These are phyloP conservation scores for Galleria mellonella DNA, from an alignment of 1,140 invertebrate species.

Conservation along the genomic window DNA sequence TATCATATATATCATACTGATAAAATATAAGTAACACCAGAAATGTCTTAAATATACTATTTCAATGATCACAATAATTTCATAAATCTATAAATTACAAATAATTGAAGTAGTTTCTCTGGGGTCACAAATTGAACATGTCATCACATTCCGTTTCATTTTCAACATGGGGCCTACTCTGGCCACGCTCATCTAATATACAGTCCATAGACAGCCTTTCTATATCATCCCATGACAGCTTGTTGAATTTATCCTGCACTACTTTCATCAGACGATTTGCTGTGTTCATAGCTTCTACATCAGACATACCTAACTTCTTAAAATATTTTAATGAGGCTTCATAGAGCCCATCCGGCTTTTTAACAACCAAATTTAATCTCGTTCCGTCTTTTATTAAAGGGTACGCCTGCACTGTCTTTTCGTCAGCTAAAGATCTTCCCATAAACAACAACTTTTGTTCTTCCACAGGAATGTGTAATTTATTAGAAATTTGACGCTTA, in stretches of 20 bases:
- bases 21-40: no score
- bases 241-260: constrained; percentile 50
- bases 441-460: constrained; percentile 52
- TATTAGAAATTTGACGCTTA: constrained; percentile 40
- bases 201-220: constrained; percentile 39
- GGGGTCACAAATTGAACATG: constrained; percentile 33
- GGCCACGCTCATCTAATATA: constrained; percentile 29
- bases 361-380: constrained; percentile 56
- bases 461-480: constrained; percentile 41
- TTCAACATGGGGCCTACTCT: constrained; percentile 11
- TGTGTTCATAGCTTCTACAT: constrained; percentile 35
- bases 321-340: constrained; percentile 46
- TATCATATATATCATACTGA: no score
- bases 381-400: constrained; percentile 58
- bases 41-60: no score
- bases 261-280: constrained; percentile 32
- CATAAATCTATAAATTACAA: background rate
- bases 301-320: constrained; percentile 49
- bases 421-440: constrained; percentile 49
- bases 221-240: constrained; percentile 63
- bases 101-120: background rate
- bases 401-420: constrained; percentile 45
- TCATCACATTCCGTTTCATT: constrained; percentile 31
- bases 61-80: background rate
- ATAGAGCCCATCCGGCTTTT: constrained; percentile 51